Conservation (phyloP, 2,113 vertebrate genomes). For the Pimephales promelas region DNA sequence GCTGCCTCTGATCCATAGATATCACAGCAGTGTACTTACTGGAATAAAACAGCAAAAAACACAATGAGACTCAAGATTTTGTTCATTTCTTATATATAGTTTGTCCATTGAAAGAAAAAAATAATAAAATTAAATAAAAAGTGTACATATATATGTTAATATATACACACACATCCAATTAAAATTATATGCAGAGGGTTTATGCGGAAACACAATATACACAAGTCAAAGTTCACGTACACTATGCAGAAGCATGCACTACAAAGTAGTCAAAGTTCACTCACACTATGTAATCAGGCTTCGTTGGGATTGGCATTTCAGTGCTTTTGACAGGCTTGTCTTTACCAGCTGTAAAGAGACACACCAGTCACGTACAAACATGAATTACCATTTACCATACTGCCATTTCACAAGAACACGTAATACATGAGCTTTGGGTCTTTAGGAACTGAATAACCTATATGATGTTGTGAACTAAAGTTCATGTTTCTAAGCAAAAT, state of each 20-base stretch:
- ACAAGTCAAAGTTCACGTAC: slow-evolving; percentile 75
- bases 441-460: background rate
- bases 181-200: background rate
- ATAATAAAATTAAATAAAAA: too few relatives aligned
- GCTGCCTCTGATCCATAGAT: slow-evolving; percentile 84
- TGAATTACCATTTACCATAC: background rate
- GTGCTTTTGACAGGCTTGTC: slow-evolving; percentile 72
- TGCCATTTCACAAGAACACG: background rate
- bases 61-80: background rate
- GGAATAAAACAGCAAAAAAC: slow-evolving; percentile 15
- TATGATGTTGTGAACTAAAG: background rate
- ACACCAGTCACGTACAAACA: slow-evolving; percentile 15
- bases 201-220: slow-evolving; percentile 3
- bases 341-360: slow-evolving; percentile 39
- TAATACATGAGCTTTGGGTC: background rate
- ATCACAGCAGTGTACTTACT: slow-evolving; percentile 84
- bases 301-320: slow-evolving; percentile 75
- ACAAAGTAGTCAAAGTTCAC: slow-evolving; percentile 60
- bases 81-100: background rate
- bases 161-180: too few relatives aligned
- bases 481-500: background rate
- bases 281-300: slow-evolving; percentile 86
- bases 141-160: too few relatives aligned
- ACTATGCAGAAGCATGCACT: slow-evolving; percentile 50
- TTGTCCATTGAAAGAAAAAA: too few relatives aligned